Evolutionary conservation across 2,113 vertebrate genomes (phyloP), one percentile per base, ranked within the genome.

Genomic region (human (Homo sapiens)): DNA sequence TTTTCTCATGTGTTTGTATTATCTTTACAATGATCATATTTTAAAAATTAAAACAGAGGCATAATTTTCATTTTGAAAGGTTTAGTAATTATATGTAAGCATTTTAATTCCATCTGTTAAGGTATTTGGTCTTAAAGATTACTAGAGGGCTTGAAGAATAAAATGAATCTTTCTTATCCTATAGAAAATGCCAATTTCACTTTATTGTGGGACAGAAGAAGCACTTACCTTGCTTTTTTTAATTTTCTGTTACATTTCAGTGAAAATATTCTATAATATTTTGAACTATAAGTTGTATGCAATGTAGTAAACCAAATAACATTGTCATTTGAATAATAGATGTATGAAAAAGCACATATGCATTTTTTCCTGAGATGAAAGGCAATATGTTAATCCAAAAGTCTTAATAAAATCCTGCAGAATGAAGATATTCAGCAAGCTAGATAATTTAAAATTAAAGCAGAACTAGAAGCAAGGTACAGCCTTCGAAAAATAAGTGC

Each of bases 391-490:
- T 89, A 85, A 91, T 86, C 38, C 66, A 78, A 89, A 76, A 12
- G 13, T 1, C 40, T 70, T 85, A 57, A 32, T 27, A 64, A 59
- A 70, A 57, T 38, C 9, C 20, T 94, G 35, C 20, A 80, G 38
- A 86, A 89, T 32, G 17, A 76, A 80, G 48, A 32, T 64, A 84
- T 50, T 90, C 52, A 68, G 22, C 7, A 64, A 86, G 13, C 11
- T 25, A 89, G 45, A 57, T 84, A 76, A 93, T 89, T 94, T 95
- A 92, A 93, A 93, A 93, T 90, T 79, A 84, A 94, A 82, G 13
- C 32, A 79, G 57, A 81, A n/a, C 10, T 25, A 91, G 78, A 86
- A 64, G 40, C 12, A 94, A 86, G 8, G 2, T 50, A 8, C 6
- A 78, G 18, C 8, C 81, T 81, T 90, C 84, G 70, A 95, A 90